phyloP scores from a whole-genome alignment of 2,797 vertebrate species.

The Paedocypris micromegethes region DNA sequence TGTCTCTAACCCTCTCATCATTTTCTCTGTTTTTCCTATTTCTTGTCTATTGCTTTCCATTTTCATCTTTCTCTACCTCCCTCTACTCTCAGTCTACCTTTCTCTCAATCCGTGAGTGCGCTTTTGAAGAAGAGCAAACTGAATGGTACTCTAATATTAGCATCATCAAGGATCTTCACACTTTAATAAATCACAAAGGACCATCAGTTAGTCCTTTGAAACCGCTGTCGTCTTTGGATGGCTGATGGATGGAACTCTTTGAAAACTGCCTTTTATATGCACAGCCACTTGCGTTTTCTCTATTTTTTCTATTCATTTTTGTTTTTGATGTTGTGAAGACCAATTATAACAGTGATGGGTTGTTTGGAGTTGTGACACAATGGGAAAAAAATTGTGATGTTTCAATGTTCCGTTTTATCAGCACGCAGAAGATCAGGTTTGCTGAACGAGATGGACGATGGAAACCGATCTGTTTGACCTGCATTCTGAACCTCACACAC shows the following conservation, averaged over 20 bases:
- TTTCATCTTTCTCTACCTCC: slow-evolving; percentile 54
- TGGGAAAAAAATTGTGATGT: slow-evolving; percentile 9
- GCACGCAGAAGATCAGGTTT: slow-evolving; percentile 12
- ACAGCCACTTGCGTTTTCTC: slow-evolving; percentile 35
- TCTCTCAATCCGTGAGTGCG: slow-evolving; percentile 42
- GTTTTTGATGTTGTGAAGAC: slow-evolving; percentile 21
- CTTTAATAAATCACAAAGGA: slow-evolving; percentile 73
- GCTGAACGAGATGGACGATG: slow-evolving; percentile 11
- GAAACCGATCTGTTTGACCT: slow-evolving; percentile 32
- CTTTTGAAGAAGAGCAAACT: slow-evolving; percentile 66
- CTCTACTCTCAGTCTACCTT: not conserved
- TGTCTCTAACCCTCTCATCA: not conserved
- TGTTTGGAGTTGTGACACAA: slow-evolving; percentile 23
- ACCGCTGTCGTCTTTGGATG: slow-evolving; percentile 50
- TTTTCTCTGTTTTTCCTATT: not conserved
- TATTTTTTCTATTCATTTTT: too few relatives aligned
- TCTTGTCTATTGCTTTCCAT: slow-evolving; percentile 42
- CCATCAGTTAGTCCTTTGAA: slow-evolving; percentile 69
- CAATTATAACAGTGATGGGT: slow-evolving; percentile 14
- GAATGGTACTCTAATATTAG: slow-evolving; percentile 72
- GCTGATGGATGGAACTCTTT: slow-evolving; percentile 35
- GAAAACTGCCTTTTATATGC: slow-evolving; percentile 43
- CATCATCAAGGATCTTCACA: slow-evolving; percentile 67
- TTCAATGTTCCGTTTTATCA: not conserved
- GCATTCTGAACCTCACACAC: slow-evolving; percentile 28